Evolutionary conservation across 1,140 invertebrate genomes (phyloP), one percentile per base, ranked within the genome.

Genomic region (Drosophila pallidifrons): DNA sequence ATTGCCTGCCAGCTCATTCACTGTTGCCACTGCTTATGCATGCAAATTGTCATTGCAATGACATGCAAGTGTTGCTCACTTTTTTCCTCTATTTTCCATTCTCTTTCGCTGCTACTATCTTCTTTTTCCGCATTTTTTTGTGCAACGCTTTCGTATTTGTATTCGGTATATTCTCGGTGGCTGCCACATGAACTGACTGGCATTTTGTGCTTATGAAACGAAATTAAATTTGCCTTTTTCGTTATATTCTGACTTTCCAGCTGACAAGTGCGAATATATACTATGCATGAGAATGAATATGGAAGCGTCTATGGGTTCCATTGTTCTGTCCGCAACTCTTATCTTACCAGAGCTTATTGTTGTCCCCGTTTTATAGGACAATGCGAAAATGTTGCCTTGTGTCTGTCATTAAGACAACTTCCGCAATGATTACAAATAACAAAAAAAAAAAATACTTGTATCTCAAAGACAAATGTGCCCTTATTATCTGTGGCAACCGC

Each of bases 1-100:
- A 88, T 88, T 87, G 79, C 73, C 78, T 81, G 81, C 60, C 58
- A 63, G 68, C 61, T 65, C 52, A 47, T 66, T 51, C 46, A n/a
- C 41, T 47, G 28, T 15, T 58, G 15, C 41, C 20, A 28, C 82
- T 85, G 75, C 68, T 86, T 87, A 86, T 86, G 82, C 65, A 86
- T 86, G 82, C 82, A 87, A 86, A 86, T 86, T 86, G 79, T 85
- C 86, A 86, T 82, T 86, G 79, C 86, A 82, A 73, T 87, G 71
- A 87, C 69, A 72, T 77, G 79, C 52, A 64, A 82, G 67, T 76
- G 67, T 70, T 82, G 79, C 67, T 66, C 67, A 49, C 52, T 49
- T 67, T 25, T 47, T 60, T 60, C 4, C 20, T 30, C n/a, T n/a
- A 25, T 25, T 41, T 64, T 13, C 16, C 16, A 4, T 15, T 20